phyloP scores from a whole-genome alignment of 2,113 vertebrate species.

The Alethe diademata region DNA sequence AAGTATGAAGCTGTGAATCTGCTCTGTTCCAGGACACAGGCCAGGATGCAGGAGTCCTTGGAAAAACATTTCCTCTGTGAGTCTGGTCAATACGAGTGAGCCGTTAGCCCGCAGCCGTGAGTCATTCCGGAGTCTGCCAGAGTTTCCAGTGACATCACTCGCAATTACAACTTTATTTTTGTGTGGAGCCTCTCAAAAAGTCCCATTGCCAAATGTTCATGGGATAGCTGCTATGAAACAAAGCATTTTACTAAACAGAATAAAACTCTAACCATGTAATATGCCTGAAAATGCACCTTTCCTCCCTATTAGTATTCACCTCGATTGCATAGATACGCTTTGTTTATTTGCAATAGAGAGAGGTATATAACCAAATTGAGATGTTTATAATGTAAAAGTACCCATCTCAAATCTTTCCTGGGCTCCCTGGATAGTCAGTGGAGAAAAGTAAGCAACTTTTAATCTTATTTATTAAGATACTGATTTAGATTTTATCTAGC shows the following conservation, averaged over 20 bases:
- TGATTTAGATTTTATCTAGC: not conserved
- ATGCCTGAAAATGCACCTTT: not conserved
- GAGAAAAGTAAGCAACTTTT: not conserved
- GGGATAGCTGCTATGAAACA: not conserved
- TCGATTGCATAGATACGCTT: not conserved
- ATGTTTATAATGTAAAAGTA: not conserved
- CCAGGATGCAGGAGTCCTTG: slow-evolving; percentile 83
- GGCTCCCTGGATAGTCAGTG: not conserved
- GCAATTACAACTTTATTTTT: not conserved
- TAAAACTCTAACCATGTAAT: not conserved
- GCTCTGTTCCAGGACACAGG: slow-evolving; percentile 79
- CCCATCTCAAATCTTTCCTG: not conserved
- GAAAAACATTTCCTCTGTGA: slow-evolving; percentile 87
- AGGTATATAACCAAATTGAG: not conserved
- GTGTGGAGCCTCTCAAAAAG: not conserved
- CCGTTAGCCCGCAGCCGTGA: not conserved
- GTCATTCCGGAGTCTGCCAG: slow-evolving; percentile 23
- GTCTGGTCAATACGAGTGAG: slow-evolving; percentile 1
- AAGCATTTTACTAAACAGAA: not conserved
- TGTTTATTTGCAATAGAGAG: not conserved
- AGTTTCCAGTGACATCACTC: slow-evolving; percentile 32
- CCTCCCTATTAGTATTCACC: not conserved
- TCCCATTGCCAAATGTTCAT: not conserved
- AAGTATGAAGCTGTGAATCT: slow-evolving; percentile 84
- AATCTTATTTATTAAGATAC: not conserved